A percentile compares a stretch with the other conserved stretches of the same genome.
Conservation (phyloP, 2,888 invertebrate genomes). For the Drosophila neonasuta region DNA sequence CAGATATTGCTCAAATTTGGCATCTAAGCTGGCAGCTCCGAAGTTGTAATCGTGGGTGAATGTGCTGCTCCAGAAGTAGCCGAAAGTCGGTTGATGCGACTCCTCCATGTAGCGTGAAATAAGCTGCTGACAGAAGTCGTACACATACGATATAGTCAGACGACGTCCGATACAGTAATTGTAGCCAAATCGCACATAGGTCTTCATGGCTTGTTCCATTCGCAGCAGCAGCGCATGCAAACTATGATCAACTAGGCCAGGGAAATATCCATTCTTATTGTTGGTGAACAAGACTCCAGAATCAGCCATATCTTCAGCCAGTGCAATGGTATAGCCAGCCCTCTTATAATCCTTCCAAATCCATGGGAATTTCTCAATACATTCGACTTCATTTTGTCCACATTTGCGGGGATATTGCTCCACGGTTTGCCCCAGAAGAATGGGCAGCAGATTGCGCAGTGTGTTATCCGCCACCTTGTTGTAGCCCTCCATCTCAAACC, state of each 20-base stretch:
- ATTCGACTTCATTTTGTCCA: conserved; percentile 82
- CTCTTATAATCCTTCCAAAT: conserved; percentile 89
- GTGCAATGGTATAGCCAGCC: conserved; percentile 88
- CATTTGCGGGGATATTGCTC: conserved; percentile 68
- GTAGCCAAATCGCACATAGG: conserved; percentile 12
- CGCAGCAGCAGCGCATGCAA: conserved; percentile 87
- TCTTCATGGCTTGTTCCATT: conserved; percentile 83
- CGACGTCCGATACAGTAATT: conserved; percentile 85
- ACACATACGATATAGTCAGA: conserved; percentile 85
- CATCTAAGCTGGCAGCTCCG: conserved; percentile 85
- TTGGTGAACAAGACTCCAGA: not conserved
- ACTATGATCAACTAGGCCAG: conserved; percentile 90
- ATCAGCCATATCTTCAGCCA: conserved; percentile 87
- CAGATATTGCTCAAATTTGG: conserved; percentile 84
- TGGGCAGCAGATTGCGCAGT: conserved; percentile 91
- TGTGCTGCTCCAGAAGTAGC: conserved; percentile 88
- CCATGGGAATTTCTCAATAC: conserved; percentile 86
- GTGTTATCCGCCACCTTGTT: conserved; percentile 90
- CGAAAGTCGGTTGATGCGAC: conserved; percentile 84
- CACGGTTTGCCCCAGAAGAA: conserved; percentile 86
- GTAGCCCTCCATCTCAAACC: conserved; percentile 87
- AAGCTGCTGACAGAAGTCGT: conserved; percentile 86
- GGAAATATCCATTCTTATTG: conserved; percentile 82
- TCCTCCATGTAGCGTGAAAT: conserved; percentile 84
- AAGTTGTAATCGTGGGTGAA: conserved; percentile 87